Percentiles rank a stretch among this genome's conserved stretches.
These are phyloP conservation scores for Dasyprocta punctata DNA, from an alignment of 2,113 vertebrate species.

Conservation along the genomic window DNA sequence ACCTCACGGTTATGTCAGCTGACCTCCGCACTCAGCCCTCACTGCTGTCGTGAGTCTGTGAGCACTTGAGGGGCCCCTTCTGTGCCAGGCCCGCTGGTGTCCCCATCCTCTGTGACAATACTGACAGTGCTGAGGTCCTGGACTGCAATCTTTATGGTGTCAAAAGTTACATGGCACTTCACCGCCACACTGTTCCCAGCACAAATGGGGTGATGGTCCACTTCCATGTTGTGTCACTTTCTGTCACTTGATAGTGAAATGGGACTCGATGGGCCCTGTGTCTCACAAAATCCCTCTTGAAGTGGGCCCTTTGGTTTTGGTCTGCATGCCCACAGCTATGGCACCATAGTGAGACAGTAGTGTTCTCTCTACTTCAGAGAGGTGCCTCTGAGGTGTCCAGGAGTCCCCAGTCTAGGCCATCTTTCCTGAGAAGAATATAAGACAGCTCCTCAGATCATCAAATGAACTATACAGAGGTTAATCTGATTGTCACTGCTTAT, in stretches of 20 bases:
- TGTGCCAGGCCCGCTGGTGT: neutral
- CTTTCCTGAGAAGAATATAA: neutral
- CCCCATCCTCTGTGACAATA: too few species aligned
- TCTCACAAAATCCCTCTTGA: neutral
- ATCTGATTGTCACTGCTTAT: neutral
- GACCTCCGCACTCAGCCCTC: neutral
- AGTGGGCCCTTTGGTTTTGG: neutral
- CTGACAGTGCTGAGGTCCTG: accelerated
- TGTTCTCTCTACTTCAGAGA: neutral
- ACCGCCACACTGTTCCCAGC: neutral
- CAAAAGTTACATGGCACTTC: neutral
- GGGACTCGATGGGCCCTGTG: neutral
- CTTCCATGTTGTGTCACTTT: neutral
- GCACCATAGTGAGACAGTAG: neutral
- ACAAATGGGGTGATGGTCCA: neutral
- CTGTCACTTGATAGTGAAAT: neutral
- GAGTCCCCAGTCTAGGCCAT: neutral
- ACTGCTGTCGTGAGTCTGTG: neutral
- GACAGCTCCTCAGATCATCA: neutral
- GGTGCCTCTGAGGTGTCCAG: neutral
- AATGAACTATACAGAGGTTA: neutral
- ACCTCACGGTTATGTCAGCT: neutral
- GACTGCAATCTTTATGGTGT: neutral
- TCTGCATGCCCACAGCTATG: neutral
- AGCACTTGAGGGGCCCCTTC: neutral